These are phyloP conservation scores for Gallinago undulata DNA, from an alignment of 2,113 vertebrate genomes.

Conservation along the genomic window DNA sequence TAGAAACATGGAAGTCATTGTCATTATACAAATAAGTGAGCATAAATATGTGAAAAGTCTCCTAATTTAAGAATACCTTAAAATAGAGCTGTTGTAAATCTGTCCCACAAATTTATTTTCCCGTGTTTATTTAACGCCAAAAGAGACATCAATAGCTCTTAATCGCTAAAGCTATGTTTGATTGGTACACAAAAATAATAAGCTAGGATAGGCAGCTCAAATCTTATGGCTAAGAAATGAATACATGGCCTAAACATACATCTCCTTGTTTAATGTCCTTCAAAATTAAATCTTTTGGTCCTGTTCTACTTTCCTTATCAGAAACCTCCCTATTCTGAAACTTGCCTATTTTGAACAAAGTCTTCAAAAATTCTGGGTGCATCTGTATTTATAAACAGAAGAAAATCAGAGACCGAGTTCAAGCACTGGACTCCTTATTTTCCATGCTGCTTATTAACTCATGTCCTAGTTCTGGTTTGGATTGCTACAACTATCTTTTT, in stretches of 20 bases:
- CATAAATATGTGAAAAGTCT: neutral
- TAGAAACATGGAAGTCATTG: neutral
- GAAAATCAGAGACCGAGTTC: neutral
- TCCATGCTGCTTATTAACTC: neutral
- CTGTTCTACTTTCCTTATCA: neutral
- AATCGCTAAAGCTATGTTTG: neutral
- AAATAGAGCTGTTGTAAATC: neutral
- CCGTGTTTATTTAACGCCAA: neutral
- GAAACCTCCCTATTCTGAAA: neutral
- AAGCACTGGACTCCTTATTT: neutral
- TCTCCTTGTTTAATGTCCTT: neutral
- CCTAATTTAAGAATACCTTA: neutral
- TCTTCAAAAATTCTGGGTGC: neutral
- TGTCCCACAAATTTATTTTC: neutral
- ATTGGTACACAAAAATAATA: neutral
- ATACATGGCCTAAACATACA: neutral
- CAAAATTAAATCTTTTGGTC: neutral
- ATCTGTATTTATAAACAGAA: neutral
- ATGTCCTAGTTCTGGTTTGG: neutral
- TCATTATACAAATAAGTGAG: neutral
- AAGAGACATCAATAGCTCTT: neutral
- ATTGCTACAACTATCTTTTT: neutral
- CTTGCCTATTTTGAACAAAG: neutral
- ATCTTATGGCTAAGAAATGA: neutral
- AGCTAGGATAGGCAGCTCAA: neutral